A percentile compares a stretch with the other conserved stretches of the same genome.
Evolutionary conservation across 1,140 invertebrate genomes (phyloP).

Genomic region (Caerostris darwini): DNA sequence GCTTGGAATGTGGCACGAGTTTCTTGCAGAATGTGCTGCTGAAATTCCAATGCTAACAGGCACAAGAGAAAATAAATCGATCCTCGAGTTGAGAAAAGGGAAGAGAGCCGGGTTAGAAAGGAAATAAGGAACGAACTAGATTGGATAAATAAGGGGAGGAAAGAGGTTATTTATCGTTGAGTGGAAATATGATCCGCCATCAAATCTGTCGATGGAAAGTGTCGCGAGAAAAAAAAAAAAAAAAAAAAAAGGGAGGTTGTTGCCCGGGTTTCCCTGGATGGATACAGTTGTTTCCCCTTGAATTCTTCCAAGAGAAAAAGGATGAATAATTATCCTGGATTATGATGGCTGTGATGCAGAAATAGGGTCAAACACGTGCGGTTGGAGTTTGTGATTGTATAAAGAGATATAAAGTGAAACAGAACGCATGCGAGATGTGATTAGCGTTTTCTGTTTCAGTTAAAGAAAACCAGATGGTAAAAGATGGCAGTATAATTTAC

Average conservation of each 20-base stretch:
- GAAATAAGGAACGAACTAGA: not conserved
- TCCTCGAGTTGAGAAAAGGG: not conserved
- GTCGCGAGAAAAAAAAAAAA: not conserved
- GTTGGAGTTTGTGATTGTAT: too few relatives aligned
- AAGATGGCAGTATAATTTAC: too few relatives aligned
- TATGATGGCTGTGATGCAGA: not conserved
- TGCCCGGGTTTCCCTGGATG: not conserved
- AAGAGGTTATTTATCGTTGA: constrained; percentile 48
- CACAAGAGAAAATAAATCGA: not conserved
- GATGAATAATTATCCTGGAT: constrained; percentile 6
- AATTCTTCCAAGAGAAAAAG: not conserved
- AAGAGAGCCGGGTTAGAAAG: too few relatives aligned
- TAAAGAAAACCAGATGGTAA: too few relatives aligned
- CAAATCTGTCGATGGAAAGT: not conserved
- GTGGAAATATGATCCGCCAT: not conserved
- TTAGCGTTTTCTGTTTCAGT: too few relatives aligned
- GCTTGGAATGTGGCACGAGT: not conserved
- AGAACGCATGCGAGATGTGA: too few relatives aligned
- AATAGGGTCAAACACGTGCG: too few relatives aligned
- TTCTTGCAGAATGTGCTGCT: not conserved
- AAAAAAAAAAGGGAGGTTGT: not conserved
- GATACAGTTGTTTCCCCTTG: not conserved
- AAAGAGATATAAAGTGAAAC: too few relatives aligned
- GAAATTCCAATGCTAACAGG: not conserved
- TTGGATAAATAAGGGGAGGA: constrained; percentile 36